phyloP scores from a whole-genome alignment of 2,113 vertebrate species.

The Bombycilla garrulus region DNA sequence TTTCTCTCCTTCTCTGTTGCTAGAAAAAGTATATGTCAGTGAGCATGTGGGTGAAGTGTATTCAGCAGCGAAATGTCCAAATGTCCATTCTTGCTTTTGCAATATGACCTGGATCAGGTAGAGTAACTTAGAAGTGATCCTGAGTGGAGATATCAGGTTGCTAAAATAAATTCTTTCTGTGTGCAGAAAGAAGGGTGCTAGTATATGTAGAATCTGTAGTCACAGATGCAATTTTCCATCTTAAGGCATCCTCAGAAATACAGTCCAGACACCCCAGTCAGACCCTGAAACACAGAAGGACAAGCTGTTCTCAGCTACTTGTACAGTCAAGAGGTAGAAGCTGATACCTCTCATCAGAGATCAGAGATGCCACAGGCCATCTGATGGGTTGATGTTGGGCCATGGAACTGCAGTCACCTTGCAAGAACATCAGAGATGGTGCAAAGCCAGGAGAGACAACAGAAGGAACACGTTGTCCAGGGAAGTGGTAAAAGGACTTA shows the following conservation, averaged over 20 bases:
- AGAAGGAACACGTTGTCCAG: not conserved
- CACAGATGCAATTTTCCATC: not conserved
- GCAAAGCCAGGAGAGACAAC: not conserved
- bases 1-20: not conserved
- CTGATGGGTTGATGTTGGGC: not conserved
- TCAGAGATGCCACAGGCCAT: not conserved
- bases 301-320: not conserved
- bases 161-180: not conserved
- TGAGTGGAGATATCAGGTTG: not conserved
- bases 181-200: not conserved
- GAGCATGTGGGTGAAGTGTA: not conserved
- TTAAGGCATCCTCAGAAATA: not conserved
- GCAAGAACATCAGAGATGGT: not conserved
- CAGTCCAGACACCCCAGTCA: not conserved
- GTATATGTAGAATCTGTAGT: not conserved
- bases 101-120: not conserved
- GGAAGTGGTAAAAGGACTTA: not conserved
- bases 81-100: not conserved
- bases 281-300: not conserved
- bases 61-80: not conserved
- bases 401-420: not conserved
- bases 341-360: not conserved
- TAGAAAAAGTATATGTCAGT: not conserved
- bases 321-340: not conserved
- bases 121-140: not conserved